phyloP scores from a whole-genome alignment of 2,888 invertebrate species.

The Atrina japonica region DNA sequence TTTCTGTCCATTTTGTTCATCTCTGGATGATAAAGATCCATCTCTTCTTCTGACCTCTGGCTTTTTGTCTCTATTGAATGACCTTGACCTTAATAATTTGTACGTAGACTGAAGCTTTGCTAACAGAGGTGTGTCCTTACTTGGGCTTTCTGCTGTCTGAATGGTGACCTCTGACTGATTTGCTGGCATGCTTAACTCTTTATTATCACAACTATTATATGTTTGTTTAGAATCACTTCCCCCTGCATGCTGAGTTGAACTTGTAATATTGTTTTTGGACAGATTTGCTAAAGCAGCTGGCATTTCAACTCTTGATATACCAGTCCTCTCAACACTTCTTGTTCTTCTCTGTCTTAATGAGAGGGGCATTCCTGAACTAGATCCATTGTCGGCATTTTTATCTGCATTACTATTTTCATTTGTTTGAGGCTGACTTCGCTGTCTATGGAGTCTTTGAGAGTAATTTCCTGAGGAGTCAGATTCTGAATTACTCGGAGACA shows the following conservation, averaged over 20 bases:
- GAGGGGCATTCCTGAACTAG: not conserved
- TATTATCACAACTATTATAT: slow-evolving; percentile 38
- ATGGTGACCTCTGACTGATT: slow-evolving; percentile 26
- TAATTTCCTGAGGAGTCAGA: not conserved
- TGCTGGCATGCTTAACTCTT: slow-evolving; percentile 29
- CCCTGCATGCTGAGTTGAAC: not conserved
- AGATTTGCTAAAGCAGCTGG: not conserved
- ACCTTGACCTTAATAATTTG: slow-evolving; percentile 31
- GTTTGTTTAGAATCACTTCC: slow-evolving; percentile 1
- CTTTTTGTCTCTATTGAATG: slow-evolving; percentile 22
- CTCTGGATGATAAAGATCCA: slow-evolving; percentile 6
- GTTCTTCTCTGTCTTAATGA: slow-evolving; percentile 12
- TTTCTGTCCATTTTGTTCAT: not conserved
- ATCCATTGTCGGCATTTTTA: slow-evolving; percentile 1
- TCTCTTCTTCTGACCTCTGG: slow-evolving; percentile 16
- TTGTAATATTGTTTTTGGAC: not conserved
- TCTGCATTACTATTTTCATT: not conserved
- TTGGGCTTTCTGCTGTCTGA: slow-evolving; percentile 15
- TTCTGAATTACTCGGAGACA: not conserved
- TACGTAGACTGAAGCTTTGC: slow-evolving; percentile 38
- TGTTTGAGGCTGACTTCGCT: not conserved
- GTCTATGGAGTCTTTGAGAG: not conserved
- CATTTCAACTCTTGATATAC: slow-evolving; percentile 1
- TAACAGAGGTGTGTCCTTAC: slow-evolving; percentile 25
- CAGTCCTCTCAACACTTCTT: slow-evolving; percentile 21